Percentiles rank a stretch among this genome's conserved stretches.
Conservation (phyloP, 2,888 invertebrate species). For the Ophioninae sp. region DNA sequence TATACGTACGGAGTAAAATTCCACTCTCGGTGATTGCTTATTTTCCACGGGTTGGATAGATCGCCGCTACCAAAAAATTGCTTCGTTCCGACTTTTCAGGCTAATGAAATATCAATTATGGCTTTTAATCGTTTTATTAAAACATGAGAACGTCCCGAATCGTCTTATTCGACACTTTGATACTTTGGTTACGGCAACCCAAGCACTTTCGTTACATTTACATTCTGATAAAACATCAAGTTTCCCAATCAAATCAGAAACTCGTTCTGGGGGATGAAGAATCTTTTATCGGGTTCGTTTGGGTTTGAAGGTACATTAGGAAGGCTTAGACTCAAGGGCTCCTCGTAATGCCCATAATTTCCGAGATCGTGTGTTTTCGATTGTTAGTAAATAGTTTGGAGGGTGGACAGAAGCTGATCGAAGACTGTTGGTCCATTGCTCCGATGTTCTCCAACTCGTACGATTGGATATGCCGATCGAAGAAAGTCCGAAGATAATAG, state of each 20-base stretch:
- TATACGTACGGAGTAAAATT: slow-evolving; percentile 2
- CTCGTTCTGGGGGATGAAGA: background rate
- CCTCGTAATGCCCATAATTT: background rate
- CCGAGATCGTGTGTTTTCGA: background rate
- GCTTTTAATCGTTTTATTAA: no score
- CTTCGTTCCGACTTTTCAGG: background rate
- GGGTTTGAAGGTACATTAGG: no score
- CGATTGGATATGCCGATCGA: slow-evolving; percentile 10
- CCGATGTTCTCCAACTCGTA: background rate
- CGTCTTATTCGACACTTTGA: no score
- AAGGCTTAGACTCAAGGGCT: background rate
- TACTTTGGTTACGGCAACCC: no score
- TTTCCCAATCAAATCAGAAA: no score
- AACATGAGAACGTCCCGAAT: no score
- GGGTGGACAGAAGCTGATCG: background rate
- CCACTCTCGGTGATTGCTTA: slow-evolving; percentile 38
- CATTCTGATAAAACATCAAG: no score
- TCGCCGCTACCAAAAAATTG: background rate
- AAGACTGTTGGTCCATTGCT: slow-evolving; percentile 5
- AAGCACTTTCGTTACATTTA: no score
- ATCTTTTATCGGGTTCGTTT: background rate
- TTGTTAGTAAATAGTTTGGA: slow-evolving; percentile 4
- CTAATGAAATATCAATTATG: background rate
- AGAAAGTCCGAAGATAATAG: background rate
- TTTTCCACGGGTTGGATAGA: slow-evolving; percentile 36